These are phyloP conservation scores for Smithornis capensis DNA, from an alignment of 2,113 vertebrate species.

Conservation along the genomic window DNA sequence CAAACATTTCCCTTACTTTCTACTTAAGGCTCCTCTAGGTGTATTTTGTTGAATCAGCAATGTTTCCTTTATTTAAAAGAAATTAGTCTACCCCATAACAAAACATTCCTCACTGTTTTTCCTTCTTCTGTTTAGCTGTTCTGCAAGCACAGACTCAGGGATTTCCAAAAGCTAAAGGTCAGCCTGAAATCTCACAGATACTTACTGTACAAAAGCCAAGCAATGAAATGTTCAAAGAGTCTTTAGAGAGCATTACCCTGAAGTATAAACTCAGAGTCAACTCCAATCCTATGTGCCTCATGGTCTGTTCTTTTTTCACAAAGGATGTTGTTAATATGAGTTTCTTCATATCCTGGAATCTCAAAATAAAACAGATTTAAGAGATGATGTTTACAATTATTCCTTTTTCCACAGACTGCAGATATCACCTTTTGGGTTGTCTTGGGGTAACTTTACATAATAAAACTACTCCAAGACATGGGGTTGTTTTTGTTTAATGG, in stretches of 20 bases:
- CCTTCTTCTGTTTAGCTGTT: slow-evolving; percentile 24
- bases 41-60: not conserved
- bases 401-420: not conserved
- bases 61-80: slow-evolving; percentile 23
- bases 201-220: slow-evolving; percentile 60
- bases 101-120: slow-evolving; percentile 21
- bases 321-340: not conserved
- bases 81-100: not conserved
- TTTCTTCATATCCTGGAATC: not conserved
- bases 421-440: not conserved
- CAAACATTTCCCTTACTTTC: not conserved
- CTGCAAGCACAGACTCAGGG: not conserved
- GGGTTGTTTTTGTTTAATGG: not conserved
- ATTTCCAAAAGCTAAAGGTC: slow-evolving; percentile 46
- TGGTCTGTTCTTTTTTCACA: not conserved
- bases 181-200: slow-evolving; percentile 53
- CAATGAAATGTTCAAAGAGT: slow-evolving; percentile 35
- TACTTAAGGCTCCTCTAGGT: not conserved
- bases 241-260: slow-evolving; percentile 17
- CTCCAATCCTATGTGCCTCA: not conserved
- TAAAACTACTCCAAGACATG: too few relatives aligned
- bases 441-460: too few relatives aligned
- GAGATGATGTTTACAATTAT: not conserved
- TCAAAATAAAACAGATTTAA: not conserved
- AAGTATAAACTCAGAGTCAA: not conserved